A percentile compares a stretch with the other conserved stretches of the same genome.
Conservation (phyloP, 2,113 vertebrate genomes). For the Epinephelus moara region DNA sequence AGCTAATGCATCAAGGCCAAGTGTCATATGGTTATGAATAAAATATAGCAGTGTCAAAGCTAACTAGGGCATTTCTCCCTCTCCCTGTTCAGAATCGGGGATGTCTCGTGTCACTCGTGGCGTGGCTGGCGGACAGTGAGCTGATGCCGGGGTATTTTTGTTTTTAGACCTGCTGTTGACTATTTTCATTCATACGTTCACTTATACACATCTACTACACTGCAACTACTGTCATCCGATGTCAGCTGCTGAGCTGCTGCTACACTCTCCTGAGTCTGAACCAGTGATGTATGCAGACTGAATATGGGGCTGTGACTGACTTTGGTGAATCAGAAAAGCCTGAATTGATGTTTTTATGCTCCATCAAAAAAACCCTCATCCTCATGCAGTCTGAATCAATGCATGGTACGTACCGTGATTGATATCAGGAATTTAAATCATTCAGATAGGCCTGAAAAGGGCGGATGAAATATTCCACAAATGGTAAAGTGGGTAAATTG, state of each 20-base stretch:
- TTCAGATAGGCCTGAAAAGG: slow-evolving; percentile 23
- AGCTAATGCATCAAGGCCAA: slow-evolving; percentile 41
- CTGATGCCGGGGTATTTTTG: neutral
- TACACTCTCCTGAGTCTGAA: neutral
- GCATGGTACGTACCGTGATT: slow-evolving; percentile 6
- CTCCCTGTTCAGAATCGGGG: neutral
- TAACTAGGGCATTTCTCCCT: slow-evolving; percentile 69
- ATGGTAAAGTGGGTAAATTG: slow-evolving; percentile 18
- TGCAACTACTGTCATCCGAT: neutral
- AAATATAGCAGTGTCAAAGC: slow-evolving; percentile 72
- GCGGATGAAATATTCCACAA: neutral
- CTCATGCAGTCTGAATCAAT: neutral
- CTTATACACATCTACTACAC: neutral
- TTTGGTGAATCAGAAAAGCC: slow-evolving; percentile 8
- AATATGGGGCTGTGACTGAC: slow-evolving; percentile 4
- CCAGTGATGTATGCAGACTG: neutral
- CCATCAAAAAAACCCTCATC: slow-evolving; percentile 3
- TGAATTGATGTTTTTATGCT: slow-evolving; percentile 9
- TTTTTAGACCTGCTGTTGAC: slow-evolving; percentile 13
- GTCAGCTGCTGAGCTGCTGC: neutral
- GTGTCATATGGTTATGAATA: slow-evolving; percentile 77
- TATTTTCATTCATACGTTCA: slow-evolving; percentile 23
- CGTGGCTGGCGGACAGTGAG: neutral
- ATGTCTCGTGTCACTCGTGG: slow-evolving; percentile 7
- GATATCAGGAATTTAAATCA: slow-evolving; percentile 26